Evolutionary conservation across 2,113 vertebrate species (phyloP), one percentile per base, ranked within the genome.

Genomic region (Pungitius pungitius): DNA sequence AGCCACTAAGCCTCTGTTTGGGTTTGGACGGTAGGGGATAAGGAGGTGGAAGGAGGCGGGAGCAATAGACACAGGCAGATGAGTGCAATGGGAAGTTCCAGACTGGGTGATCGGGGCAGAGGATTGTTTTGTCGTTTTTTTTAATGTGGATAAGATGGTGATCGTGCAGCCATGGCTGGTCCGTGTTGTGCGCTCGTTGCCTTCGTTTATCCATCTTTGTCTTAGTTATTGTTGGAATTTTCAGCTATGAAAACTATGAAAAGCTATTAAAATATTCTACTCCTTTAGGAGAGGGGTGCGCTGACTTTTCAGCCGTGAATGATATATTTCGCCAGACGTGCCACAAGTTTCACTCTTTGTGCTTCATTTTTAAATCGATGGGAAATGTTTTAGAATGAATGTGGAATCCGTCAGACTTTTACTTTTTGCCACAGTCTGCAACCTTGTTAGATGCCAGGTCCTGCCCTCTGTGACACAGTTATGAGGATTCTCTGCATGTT

Each of bases 1-100:
- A 91, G 70, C 27, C 55, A 60, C 69, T 93, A 92, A 93, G 87
- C 90, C 84, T 85, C 79, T 91, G 92, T 93, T 94, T 94, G 92
- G 90, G 91, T 78, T 92, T 91, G 63, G 89, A 91, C 86, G 92
- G 94, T 93, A 93, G 83, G 62, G 69, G 70, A 56, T 92, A 92
- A 71, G 76, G 57, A 78, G 68, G 52, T 20, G 42, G 62, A 71
- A 71, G 79, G 66, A 26, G 52, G 61, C 55, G 62, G 42, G 67
- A 71, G 74, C 75, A 82, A 65, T 78, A 59, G 80, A 84, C 33
- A 43, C 39, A 47, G 30, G 26, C 6, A 40, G 55, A 70, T 55
- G 76, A 82, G 73, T 60, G 52, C 70, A 75, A 62, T 73, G 58
- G 80, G 80, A 71, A 84, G 84, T 51, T 66, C 63, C 24, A 56